Conservation (phyloP, 1,140 invertebrate species). For the Drosophila sp. region DNA sequence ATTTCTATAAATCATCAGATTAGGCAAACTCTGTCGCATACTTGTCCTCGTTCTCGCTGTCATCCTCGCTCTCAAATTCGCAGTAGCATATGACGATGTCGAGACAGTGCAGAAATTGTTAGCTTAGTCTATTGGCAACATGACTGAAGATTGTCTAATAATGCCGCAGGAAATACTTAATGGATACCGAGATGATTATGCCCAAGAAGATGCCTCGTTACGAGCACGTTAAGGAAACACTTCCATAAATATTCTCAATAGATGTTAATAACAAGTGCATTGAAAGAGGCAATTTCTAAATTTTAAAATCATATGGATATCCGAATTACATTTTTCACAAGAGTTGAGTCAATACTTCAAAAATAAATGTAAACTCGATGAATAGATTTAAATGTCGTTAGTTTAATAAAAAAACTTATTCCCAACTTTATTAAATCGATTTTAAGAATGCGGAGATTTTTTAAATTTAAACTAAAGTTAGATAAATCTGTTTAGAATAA, state of each 20-base stretch:
- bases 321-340: neutral
- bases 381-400: no score
- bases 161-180: slow-evolving; percentile 52
- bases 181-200: slow-evolving; percentile 44
- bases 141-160: slow-evolving; percentile 53
- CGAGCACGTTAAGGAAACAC: slow-evolving; percentile 13
- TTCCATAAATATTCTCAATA: slow-evolving; percentile 9
- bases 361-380: no score
- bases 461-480: no score
- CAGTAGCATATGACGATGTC: slow-evolving; percentile 46
- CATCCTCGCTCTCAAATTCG: neutral
- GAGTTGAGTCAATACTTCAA: neutral
- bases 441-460: no score
- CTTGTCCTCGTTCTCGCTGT: neutral
- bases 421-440: no score
- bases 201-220: slow-evolving; percentile 33
- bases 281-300: neutral
- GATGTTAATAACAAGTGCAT: neutral
- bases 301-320: neutral
- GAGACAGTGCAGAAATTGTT: slow-evolving; percentile 22
- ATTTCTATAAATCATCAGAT: slow-evolving; percentile 81
- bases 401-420: no score
- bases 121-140: slow-evolving; percentile 33
- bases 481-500: no score
- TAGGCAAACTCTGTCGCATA: slow-evolving; percentile 64